Conservation (phyloP, 2,797 vertebrate genomes). For the Aselliscus stoliczkanus region DNA sequence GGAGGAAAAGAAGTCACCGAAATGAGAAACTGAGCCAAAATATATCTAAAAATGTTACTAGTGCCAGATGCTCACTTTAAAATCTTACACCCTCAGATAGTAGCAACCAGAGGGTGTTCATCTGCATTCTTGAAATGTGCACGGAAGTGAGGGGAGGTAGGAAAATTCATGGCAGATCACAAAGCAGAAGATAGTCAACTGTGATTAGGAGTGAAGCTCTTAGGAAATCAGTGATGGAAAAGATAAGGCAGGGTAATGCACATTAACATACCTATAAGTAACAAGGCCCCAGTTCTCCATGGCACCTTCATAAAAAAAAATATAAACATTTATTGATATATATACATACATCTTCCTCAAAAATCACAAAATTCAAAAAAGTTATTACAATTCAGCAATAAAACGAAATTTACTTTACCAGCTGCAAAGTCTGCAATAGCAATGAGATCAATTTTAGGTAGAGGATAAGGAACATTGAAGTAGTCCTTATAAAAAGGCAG, state of each 20-base stretch:
- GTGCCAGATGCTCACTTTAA: slow-evolving; percentile 63
- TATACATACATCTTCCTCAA: slow-evolving; percentile 67
- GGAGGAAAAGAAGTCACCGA: background rate
- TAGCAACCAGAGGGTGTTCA: slow-evolving; percentile 13
- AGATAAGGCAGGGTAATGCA: slow-evolving; percentile 40
- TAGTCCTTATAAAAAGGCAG: slow-evolving; percentile 99
- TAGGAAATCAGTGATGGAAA: slow-evolving; percentile 32
- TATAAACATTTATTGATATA: slow-evolving; percentile 79
- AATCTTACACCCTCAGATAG: slow-evolving; percentile 47
- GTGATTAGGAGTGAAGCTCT: slow-evolving; percentile 46
- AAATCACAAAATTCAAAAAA: slow-evolving; percentile 74
- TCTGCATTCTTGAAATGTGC: slow-evolving; percentile 47
- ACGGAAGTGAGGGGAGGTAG: background rate
- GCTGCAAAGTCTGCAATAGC: slow-evolving; percentile 99
- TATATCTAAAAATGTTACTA: slow-evolving; percentile 62
- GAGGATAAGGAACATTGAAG: slow-evolving; percentile 98
- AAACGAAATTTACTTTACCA: slow-evolving; percentile 88
- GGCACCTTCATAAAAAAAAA: slow-evolving; percentile 93
- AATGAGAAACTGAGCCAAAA: slow-evolving; percentile 58
- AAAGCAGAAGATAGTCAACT: slow-evolving; percentile 50
- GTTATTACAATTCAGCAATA: slow-evolving; percentile 65
- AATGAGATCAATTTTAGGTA: slow-evolving; percentile 99
- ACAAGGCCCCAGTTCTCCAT: slow-evolving; percentile 99
- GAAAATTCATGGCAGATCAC: slow-evolving; percentile 9
- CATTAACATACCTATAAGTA: slow-evolving; percentile 93